Evolutionary conservation across 2,797 vertebrate genomes (phyloP).

Genomic region (Arnoldichthys spilopterus): DNA sequence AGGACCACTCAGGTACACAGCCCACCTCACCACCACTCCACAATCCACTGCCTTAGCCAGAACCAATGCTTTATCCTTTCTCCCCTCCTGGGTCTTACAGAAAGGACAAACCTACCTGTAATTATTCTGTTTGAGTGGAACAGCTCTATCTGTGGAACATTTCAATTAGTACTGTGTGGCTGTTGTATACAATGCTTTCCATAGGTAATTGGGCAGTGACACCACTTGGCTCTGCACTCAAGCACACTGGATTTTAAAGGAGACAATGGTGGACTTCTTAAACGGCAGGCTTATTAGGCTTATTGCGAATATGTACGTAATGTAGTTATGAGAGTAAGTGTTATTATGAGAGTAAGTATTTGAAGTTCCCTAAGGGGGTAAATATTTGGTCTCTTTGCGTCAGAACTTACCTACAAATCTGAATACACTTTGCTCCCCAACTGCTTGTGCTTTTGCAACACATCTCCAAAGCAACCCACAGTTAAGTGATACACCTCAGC

Average conservation of each 20-base stretch:
- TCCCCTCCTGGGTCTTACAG: constrained; percentile 17
- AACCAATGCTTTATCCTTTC: constrained; percentile 32
- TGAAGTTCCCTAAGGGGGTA: not conserved
- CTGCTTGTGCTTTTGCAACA: too few species aligned
- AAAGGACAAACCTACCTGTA: not conserved
- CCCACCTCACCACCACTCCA: constrained; percentile 68
- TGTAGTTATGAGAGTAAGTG: not conserved
- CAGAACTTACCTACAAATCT: too few species aligned
- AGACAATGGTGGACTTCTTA: not conserved
- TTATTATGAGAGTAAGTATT: not conserved
- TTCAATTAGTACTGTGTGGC: not conserved
- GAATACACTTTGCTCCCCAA: too few species aligned
- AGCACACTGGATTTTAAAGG: not conserved
- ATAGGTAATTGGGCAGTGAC: not conserved
- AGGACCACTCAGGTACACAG: constrained; percentile 55
- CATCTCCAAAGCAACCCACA: not conserved
- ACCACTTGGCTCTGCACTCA: not conserved
- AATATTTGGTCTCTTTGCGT: too few species aligned
- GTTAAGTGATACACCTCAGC: not conserved
- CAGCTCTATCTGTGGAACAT: not conserved
- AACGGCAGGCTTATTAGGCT: not conserved
- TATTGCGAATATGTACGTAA: not conserved
- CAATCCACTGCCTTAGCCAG: constrained; percentile 32
- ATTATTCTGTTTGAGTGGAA: not conserved
- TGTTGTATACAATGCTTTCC: not conserved